Conservation (phyloP, 2,888 invertebrate genomes). For the Dryobotodes eremita region DNA sequence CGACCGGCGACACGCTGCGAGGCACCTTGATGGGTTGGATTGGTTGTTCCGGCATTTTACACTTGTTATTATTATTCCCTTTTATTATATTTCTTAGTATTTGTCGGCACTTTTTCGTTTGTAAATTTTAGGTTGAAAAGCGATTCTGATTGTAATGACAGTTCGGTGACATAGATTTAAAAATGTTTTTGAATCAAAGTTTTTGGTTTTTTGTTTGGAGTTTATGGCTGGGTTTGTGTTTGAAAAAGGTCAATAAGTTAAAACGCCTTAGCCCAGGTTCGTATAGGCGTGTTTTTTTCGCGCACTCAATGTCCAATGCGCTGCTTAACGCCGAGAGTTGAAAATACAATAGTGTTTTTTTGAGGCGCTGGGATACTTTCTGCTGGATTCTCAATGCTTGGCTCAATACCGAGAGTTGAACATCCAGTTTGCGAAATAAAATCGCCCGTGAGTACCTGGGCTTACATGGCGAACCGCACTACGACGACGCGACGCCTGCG, state of each 20-base stretch:
- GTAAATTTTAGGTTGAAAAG: constrained; percentile 34
- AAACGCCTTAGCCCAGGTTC: background rate
- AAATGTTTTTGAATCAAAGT: constrained; percentile 50
- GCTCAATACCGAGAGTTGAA: too few species aligned
- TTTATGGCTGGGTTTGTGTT: background rate
- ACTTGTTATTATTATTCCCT: background rate
- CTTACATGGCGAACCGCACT: too few species aligned
- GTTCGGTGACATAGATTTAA: constrained; percentile 65
- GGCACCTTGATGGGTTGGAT: constrained; percentile 76
- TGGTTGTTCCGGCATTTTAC: constrained; percentile 80
- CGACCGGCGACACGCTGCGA: constrained; percentile 81
- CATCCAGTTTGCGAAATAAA: too few species aligned
- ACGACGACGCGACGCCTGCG: too few species aligned
- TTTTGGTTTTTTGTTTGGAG: constrained; percentile 24
- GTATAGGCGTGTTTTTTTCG: too few species aligned
- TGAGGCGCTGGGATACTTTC: too few species aligned
- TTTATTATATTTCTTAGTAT: constrained; percentile 29
- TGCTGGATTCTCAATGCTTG: too few species aligned
- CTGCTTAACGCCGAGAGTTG: too few species aligned
- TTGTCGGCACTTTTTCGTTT: constrained; percentile 10
- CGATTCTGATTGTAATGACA: constrained; percentile 53
- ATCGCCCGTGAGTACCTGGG: too few species aligned
- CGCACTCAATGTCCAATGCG: too few species aligned
- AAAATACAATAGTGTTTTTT: too few species aligned
- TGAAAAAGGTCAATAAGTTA: background rate